Percentiles rank a stretch among this genome's conserved stretches.
Evolutionary conservation across 2,113 vertebrate species (phyloP).

Genomic region (Podilymbus podiceps): DNA sequence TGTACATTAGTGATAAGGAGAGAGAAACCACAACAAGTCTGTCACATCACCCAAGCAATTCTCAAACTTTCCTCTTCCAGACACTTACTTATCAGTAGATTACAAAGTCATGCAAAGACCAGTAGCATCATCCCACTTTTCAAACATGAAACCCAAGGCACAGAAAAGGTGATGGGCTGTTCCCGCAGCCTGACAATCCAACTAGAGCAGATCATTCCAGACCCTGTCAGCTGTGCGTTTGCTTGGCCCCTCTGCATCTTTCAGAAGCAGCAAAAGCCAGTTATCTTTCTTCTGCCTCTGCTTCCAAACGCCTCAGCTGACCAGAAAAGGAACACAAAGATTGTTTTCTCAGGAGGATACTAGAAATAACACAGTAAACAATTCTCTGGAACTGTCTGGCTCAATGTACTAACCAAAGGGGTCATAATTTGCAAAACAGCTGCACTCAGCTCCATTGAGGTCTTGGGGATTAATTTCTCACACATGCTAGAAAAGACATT

Average conservation of each 20-base stretch:
- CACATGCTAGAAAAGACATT: not conserved
- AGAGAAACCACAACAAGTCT: not conserved
- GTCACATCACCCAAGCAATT: not conserved
- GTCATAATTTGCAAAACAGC: not conserved
- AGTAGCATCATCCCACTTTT: not conserved
- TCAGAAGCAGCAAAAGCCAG: not conserved
- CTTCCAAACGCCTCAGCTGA: not conserved
- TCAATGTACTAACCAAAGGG: not conserved
- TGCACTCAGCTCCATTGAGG: not conserved
- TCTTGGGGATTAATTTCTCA: not conserved
- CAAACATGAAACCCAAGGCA: not conserved
- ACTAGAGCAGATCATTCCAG: not conserved
- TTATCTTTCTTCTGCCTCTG: not conserved
- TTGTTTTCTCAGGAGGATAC: not conserved
- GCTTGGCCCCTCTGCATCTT: not conserved
- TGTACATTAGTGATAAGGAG: not conserved
- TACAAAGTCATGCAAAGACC: not conserved
- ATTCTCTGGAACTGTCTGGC: not conserved
- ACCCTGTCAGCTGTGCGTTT: fast-evolving
- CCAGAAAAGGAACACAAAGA: not conserved
- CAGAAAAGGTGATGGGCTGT: not conserved
- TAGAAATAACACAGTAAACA: not conserved
- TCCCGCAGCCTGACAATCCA: not conserved
- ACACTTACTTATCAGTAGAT: not conserved
- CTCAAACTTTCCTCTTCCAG: not conserved